Evolutionary conservation across 2,797 vertebrate species (phyloP), one percentile per base, ranked within the genome.

Genomic region (Cyclura pinguis): DNA sequence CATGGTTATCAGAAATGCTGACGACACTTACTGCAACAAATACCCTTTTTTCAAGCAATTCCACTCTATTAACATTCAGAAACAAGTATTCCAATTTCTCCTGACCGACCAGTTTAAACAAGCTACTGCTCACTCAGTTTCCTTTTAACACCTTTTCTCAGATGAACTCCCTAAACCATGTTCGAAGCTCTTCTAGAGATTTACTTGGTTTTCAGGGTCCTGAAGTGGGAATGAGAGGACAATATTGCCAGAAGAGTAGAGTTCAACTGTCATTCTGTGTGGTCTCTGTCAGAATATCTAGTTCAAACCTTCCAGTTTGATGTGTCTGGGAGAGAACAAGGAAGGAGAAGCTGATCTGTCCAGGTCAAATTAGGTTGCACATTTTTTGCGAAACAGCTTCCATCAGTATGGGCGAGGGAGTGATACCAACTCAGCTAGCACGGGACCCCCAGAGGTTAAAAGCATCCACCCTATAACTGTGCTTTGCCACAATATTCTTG

Each of bases 1-100:
- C 32, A 62, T 90, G 84, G 20, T 86, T 50, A 73, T 86, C 38
- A 80, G 42, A 67, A 78, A 77, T 67, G 73, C 52, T 50, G 29
- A 73, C 18, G 32, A 24, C 20, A 69, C 72, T 85, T 85, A n/a
- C 29, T 80, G 83, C 50, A 80, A 72, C 88, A 12, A 38, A 42
- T 20, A 38, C 12, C 12, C n/a, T 57, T 73, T 50, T 18, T 72
- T 78, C 32, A 27, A 84, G 32, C 47, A 82, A 52, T 27, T 35
- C 14, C 32, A 59, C 47, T 6, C 1, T 72, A 29, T 80, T 57
- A 47, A 73, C 6, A 76, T 90, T 83, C 24, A 67, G 27, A 62
- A 72, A 35, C 6, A 89, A 47, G 10, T 18, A 35, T 42, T 42
- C 16, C 35, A 10, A 27, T 74, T 82, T 81, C 35, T 74, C 5